Evolutionary conservation across 2,797 vertebrate species (phyloP), one percentile per base, ranked within the genome.

Genomic region (Menidia menidia): DNA sequence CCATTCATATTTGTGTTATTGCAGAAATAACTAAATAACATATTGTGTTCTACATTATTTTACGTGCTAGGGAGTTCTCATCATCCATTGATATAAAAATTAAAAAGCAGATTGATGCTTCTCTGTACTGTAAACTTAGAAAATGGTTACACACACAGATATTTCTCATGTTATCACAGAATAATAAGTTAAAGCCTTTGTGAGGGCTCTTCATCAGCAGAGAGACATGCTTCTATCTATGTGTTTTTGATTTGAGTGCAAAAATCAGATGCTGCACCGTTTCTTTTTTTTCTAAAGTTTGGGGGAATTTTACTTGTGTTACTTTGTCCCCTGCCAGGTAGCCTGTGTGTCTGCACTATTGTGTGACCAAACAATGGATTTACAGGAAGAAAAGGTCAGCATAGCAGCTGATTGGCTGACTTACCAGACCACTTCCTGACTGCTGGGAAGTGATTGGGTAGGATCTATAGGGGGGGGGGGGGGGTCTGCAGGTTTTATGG

Each of bases 351-450:
- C 92, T 94, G 88, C 90, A 75, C 93, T 88, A 95, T 94, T 95
- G 93, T 94, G 90, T 91, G 81, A 82, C 82, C 84, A 93, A 94
- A 95, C 94, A 95, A 95, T 95, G 89, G 93, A 87, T 68, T 74
- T 86, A 91, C 89, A 90, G 89, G 89, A 91, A 92, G 89, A 93
- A 94, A 92, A 93, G 93, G 90, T 93, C 88, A 93, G 88, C 77
- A 70, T 63, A 70, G 86, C 71, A 42, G 71, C 83, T 87, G 91
- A 95, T 93, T 95, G 93, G 94, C 84, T 88, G 75, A 58, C 80
- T 85, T 81, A 87, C 87, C 71, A 30, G 87, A 80, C 83, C 62
- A 73, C 90, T 94, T 95, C 94, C 94, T 95, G 93, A 85, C 88
- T 94, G 92, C 91, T 90, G 90, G 92, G 93, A 95, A 94, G 84